Evolutionary conservation across 1,140 invertebrate species (phyloP).

Genomic region (Brachionus plicatilis): DNA sequence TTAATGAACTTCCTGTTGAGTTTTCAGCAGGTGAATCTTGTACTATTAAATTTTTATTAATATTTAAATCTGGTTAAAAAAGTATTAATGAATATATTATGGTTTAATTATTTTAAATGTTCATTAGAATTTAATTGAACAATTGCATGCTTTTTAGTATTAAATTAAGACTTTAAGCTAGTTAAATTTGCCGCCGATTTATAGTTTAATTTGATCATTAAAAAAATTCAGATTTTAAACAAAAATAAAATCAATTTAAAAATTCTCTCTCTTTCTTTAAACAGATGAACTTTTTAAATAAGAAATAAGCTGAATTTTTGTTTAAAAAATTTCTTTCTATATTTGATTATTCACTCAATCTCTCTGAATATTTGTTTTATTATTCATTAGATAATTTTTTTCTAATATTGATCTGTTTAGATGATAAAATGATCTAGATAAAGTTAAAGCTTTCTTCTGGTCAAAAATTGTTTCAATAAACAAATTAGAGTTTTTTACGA

Average conservation of each 20-base stretch:
- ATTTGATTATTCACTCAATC: background rate
- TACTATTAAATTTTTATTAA: background rate
- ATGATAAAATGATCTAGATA: background rate
- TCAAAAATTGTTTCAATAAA: background rate
- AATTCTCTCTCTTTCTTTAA: background rate
- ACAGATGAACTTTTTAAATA: no score
- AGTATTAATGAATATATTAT: background rate
- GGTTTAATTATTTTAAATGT: background rate
- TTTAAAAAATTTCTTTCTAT: background rate
- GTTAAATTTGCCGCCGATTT: background rate
- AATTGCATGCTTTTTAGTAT: background rate
- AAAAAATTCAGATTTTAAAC: background rate
- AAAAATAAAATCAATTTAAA: background rate
- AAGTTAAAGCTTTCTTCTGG: background rate
- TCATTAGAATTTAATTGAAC: background rate
- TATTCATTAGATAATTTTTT: background rate
- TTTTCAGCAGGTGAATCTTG: background rate
- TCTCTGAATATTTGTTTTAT: background rate
- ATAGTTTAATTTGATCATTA: background rate
- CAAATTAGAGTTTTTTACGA: background rate
- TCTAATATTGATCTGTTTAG: background rate
- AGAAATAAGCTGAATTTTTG: background rate
- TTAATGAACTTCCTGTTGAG: background rate
- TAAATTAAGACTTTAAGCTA: background rate
- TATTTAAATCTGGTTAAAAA: background rate